phyloP scores from a whole-genome alignment of 1,140 invertebrate species.

The Thaumatotibia leucotreta region DNA sequence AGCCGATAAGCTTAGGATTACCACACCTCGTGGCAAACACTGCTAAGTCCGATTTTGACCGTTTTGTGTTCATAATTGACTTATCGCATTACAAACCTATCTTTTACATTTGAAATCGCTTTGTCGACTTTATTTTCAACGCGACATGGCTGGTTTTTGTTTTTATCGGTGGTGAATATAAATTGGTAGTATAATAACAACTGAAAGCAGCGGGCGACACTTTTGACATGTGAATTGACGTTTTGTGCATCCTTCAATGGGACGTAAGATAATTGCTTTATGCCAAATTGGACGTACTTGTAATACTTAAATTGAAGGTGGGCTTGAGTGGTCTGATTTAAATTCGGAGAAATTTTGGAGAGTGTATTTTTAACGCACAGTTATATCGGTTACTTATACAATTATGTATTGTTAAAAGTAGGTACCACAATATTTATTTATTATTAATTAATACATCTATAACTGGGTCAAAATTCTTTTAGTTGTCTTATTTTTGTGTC shows the following conservation, averaged over 20 bases:
- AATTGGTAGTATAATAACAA: neutral
- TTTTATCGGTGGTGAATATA: neutral
- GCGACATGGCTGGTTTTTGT: neutral
- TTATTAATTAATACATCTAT: too few relatives aligned
- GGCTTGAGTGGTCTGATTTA: neutral
- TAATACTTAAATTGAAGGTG: constrained; percentile 6
- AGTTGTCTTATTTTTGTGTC: too few relatives aligned
- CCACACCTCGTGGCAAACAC: constrained; percentile 15
- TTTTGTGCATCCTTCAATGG: constrained; percentile 18
- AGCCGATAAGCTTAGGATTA: constrained; percentile 12
- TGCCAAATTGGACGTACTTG: constrained; percentile 6
- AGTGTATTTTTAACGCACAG: neutral
- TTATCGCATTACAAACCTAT: neutral
- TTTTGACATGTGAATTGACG: constrained; percentile 16
- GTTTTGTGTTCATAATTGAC: constrained; percentile 13
- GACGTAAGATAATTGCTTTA: neutral
- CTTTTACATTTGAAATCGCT: neutral
- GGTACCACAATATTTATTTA: too few relatives aligned
- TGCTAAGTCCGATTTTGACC: constrained; percentile 4
- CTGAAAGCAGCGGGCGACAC: constrained; percentile 20
- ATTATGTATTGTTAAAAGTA: too few relatives aligned
- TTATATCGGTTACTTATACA: neutral
- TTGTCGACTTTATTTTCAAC: neutral
- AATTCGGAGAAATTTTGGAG: neutral
- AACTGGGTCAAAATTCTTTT: too few relatives aligned